Percentiles rank a stretch among this genome's conserved stretches.
Conservation (phyloP, 35 echinoderm and acorn worm species). For the Heliocidaris tuberculata region DNA sequence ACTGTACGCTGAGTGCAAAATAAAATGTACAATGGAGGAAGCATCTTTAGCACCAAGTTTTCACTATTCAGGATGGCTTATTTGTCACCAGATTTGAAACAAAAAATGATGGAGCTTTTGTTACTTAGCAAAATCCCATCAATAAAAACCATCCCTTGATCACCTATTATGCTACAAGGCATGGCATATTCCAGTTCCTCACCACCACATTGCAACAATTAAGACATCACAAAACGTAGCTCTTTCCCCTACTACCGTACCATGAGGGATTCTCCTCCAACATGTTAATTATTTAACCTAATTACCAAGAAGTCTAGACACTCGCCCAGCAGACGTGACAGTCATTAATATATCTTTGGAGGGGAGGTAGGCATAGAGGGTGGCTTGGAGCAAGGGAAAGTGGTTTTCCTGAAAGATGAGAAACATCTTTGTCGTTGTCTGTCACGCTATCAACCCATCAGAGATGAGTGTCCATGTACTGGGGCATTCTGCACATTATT, state of each 20-base stretch:
- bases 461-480: neutral
- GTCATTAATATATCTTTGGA: neutral
- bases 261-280: neutral
- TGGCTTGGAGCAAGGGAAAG: neutral
- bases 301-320: conserved; percentile 2
- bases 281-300: neutral
- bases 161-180: neutral
- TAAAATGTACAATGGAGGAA: too few relatives aligned
- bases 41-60: too few relatives aligned
- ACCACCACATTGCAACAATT: neutral
- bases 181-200: neutral
- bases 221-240: neutral
- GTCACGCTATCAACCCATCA: neutral
- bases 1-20: too few relatives aligned
- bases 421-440: neutral
- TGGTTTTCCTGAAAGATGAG: neutral
- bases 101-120: neutral
- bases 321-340: neutral
- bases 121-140: neutral
- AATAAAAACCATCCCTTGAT: neutral
- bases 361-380: neutral
- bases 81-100: neutral
- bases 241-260: neutral
- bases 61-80: too few relatives aligned
- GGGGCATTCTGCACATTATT: neutral